Conservation (phyloP, 2,113 vertebrate genomes). For the Hemichromis elongatus region DNA sequence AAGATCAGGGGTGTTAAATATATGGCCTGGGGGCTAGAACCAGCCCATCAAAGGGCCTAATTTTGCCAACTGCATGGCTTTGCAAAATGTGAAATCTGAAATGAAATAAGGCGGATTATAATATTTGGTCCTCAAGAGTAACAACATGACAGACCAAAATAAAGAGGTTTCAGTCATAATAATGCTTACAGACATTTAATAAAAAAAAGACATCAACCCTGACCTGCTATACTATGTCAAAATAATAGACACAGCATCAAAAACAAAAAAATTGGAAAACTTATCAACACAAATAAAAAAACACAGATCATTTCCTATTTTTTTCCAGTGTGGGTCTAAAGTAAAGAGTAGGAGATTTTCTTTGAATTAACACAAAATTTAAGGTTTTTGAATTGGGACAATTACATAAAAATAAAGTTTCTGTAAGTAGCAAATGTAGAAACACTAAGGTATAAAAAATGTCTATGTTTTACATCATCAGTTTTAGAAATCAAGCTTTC, state of each 20-base stretch:
- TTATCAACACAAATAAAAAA: too few species aligned
- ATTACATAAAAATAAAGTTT: background rate
- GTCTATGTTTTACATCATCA: too few species aligned
- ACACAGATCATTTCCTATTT: background rate
- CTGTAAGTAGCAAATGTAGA: background rate
- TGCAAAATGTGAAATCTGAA: background rate
- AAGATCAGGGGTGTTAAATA: background rate
- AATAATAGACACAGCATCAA: background rate
- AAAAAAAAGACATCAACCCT: background rate
- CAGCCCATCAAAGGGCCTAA: background rate
- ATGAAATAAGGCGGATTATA: background rate
- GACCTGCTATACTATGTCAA: background rate
- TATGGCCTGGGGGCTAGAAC: background rate
- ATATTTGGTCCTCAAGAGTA: background rate
- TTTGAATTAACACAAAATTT: background rate
- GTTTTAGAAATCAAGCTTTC: background rate
- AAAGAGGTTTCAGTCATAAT: background rate
- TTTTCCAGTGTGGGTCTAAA: background rate
- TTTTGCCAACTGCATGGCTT: background rate
- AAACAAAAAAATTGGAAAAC: background rate
- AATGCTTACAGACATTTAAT: background rate
- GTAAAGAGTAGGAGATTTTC: background rate
- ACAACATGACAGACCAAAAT: background rate
- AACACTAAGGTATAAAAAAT: accelerated
- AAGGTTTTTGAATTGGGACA: background rate